phyloP scores from a whole-genome alignment of 1,140 invertebrate species.

The Adoxophyes honmai region DNA sequence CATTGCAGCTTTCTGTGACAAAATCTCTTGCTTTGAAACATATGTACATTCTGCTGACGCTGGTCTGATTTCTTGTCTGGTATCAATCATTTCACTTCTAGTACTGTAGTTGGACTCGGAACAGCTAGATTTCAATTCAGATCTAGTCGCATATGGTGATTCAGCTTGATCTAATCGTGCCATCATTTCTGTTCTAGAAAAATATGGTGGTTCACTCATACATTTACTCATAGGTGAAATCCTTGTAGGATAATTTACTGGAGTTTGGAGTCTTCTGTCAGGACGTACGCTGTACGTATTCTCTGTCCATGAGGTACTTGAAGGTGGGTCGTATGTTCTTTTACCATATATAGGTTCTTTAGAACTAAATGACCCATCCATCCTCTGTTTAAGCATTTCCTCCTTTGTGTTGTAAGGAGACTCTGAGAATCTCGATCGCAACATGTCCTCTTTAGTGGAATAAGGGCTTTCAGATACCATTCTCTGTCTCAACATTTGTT shows the following conservation, averaged over 20 bases:
- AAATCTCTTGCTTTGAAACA: slow-evolving; percentile 73
- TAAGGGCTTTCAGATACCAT: slow-evolving; percentile 66
- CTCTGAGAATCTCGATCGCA: slow-evolving; percentile 69
- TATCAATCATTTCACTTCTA: slow-evolving; percentile 46
- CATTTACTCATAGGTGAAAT: slow-evolving; percentile 66
- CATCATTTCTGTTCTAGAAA: slow-evolving; percentile 65
- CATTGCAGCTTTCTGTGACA: slow-evolving; percentile 73
- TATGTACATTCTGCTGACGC: slow-evolving; percentile 70
- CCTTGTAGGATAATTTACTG: slow-evolving; percentile 53
- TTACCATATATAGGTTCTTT: slow-evolving; percentile 65
- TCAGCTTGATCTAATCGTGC: slow-evolving; percentile 57
- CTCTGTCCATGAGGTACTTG: slow-evolving; percentile 61
- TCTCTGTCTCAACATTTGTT: slow-evolving; percentile 67
- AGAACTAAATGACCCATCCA: slow-evolving; percentile 42
- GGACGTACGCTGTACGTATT: slow-evolving; percentile 56
- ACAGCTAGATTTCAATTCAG: slow-evolving; percentile 63
- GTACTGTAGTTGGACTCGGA: slow-evolving; percentile 54
- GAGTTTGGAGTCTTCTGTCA: slow-evolving; percentile 63
- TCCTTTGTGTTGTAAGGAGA: slow-evolving; percentile 72
- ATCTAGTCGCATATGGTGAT: slow-evolving; percentile 52
- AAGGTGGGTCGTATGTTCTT: slow-evolving; percentile 67
- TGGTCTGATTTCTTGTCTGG: slow-evolving; percentile 46
- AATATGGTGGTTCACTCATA: slow-evolving; percentile 70
- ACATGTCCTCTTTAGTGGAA: slow-evolving; percentile 73
- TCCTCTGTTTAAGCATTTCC: slow-evolving; percentile 68